A percentile compares a stretch with the other conserved stretches of the same genome.
Conservation (phyloP, 2,113 vertebrate species). For the Paratilapia polleni region DNA sequence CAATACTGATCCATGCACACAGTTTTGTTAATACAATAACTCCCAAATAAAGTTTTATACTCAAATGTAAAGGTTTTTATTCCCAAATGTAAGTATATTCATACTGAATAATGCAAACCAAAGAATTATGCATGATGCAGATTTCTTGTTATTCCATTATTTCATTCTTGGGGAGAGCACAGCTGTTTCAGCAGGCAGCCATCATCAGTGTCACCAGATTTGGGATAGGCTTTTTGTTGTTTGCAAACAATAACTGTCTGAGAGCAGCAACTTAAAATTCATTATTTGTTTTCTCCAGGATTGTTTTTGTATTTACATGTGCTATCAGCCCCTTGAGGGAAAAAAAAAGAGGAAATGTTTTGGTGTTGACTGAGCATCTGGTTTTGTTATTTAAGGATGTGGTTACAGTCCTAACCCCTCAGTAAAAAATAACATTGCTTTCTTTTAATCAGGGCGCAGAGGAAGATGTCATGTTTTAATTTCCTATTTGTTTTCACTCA, state of each 20-base stretch:
- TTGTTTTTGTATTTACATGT: conserved; percentile 12
- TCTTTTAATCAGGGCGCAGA: conserved; percentile 32
- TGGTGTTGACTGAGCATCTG: conserved; percentile 34
- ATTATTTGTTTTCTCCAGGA: not conserved
- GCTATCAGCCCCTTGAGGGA: not conserved
- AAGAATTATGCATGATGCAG: conserved; percentile 5
- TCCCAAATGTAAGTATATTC: not conserved
- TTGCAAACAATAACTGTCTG: conserved; percentile 27
- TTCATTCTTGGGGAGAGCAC: not conserved
- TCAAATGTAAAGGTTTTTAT: not conserved
- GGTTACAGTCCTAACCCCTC: not conserved
- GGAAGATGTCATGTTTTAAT: conserved; percentile 41
- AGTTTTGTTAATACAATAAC: not conserved
- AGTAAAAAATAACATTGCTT: conserved; percentile 9
- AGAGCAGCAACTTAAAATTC: conserved; percentile 9
- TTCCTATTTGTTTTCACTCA: conserved; percentile 50
- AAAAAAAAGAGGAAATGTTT: not conserved
- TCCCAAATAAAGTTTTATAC: not conserved
- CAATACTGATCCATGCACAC: not conserved
- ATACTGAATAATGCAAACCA: not conserved
- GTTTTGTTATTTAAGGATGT: not conserved
- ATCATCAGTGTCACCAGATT: conserved; percentile 23
- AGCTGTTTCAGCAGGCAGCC: conserved; percentile 47
- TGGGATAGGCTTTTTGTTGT: conserved; percentile 11
- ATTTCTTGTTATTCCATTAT: conserved; percentile 15